Base-by-base conservation (phyloP, 2,888 invertebrate genomes). In the Ormyrus thymus region DNA sequence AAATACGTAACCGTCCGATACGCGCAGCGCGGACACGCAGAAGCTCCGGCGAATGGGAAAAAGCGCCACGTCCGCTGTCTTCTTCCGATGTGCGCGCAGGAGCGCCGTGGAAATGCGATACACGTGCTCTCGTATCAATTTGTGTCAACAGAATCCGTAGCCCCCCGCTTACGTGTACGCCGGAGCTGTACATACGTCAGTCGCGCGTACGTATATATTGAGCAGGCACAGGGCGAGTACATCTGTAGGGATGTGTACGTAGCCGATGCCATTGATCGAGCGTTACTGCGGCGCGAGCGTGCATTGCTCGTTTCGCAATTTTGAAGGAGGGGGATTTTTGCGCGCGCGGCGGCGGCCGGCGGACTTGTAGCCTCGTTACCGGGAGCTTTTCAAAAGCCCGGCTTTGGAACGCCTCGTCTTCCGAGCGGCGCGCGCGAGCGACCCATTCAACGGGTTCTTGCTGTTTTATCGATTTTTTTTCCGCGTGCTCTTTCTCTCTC, bases 41-140 rank as follows among this genome's bases (percentile, higher is more conserved):
- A 29, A 29, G 29, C 29, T 29, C 29, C 29, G 29, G 3, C n/a
- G 10, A 29, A 8, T n/a, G 10, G 62, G 29, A 73, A 43, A 43
- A 56, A 73, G n/a, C 9, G 48, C 29, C 55, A 45, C 51, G 45
- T 5, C 5, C 9, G 6, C 6, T 11, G 53, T 43, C 8, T 15
- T 48, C n/a, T 7, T 7, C 13, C n/a, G 9, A n/a, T 7, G 13
- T 45, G 46, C 55, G 8, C 10, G 48, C 29, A 7, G 6, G 15
- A 53, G n/a, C n/a, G 46, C 46, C 56, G 3, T 8, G 48, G 58
- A 56, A 64, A 64, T 64, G 15, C 46, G 62, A 72, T 65, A 56
- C 65, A 73, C 65, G 65, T 65, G 46, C 50, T 43, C 48, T 66
- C 74, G 59, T 50, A 69, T 76, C 76, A 76, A 76, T 76, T 76